Conservation (phyloP, 2,888 invertebrate species). For the Drosophila vallismaia region DNA sequence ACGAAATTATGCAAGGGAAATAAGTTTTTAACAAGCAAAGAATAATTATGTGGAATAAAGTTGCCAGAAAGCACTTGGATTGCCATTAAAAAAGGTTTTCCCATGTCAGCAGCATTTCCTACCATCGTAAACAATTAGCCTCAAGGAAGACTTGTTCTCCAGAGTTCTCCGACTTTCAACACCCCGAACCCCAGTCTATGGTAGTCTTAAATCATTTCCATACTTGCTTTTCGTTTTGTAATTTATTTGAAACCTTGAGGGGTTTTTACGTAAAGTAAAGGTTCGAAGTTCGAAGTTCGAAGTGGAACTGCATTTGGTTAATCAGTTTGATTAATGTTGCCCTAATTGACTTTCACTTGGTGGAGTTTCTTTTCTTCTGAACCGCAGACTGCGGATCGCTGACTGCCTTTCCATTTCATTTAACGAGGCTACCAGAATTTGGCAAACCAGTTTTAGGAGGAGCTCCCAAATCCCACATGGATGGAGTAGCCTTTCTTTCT, state of each 20-base stretch:
- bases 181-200: neutral
- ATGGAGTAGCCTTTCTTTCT: conserved; percentile 10
- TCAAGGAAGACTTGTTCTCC: conserved; percentile 10
- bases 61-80: neutral
- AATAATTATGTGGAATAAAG: conserved; percentile 13
- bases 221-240: conserved; percentile 1
- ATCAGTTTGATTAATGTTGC: conserved; percentile 72
- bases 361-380: conserved; percentile 11
- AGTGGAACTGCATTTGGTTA: conserved; percentile 44
- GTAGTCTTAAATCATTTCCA: conserved; percentile 9
- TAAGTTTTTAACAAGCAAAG: conserved; percentile 2
- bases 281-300: conserved; percentile 12
- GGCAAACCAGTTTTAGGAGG: conserved; percentile 8
- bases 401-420: conserved; percentile 62
- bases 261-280: conserved; percentile 6
- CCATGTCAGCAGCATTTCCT: conserved; percentile 20
- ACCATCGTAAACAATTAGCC: conserved; percentile 27
- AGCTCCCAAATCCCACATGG: neutral
- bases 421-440: conserved; percentile 25
- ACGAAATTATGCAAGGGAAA: conserved; percentile 20
- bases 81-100: conserved; percentile 8
- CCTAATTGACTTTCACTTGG: conserved; percentile 81
- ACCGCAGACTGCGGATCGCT: no score
- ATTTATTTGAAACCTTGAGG: neutral
- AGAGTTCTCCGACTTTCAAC: conserved; percentile 25